Evolutionary conservation across 2,113 vertebrate species (phyloP), one percentile per base, ranked within the genome.

Genomic region (Ranitomeya imitator): DNA sequence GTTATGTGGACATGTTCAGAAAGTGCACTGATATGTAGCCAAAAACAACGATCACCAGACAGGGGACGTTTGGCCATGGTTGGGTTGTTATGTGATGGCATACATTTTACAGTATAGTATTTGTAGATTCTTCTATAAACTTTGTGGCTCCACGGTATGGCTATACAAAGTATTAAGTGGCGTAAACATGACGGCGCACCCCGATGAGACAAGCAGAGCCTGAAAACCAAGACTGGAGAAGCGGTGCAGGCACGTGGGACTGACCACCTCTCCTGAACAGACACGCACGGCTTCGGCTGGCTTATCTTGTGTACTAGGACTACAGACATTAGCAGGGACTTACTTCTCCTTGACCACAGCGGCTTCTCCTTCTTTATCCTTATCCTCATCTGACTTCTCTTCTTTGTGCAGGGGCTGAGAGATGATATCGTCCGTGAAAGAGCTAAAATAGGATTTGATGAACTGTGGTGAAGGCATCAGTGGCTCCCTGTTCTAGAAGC

Each of bases 381-480:
- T 99, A 94, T 99, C 98, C 93, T 99, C 98, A 86, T 99, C 98
- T 87, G 98, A 97, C 91, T 99, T 99, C 93, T 99, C 98, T 16
- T 97, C 98, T 92, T 98, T 99, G 90, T 97, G 98, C 92, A 97
- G 95, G 2, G 98, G 96, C 87, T 99, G 98, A n/a, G 97, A 99
- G 93, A 99, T 99, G 52, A 99, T 97, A 93, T 99, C 98, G 90
- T 99, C 98, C 0, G 98, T 99, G 94, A 99, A 99, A 37, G 98
- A 99, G 94, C 97, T 98, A 90, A 99, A 99, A 94, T 99, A 99
- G 80, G 98, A 99, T 92, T 99, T 99, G 93, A 99, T 99, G 93
- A 99, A 99, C 93, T 99, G 98, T 88, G 98, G 98, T 2, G 98
- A 99, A 63, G 98, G 98, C 98, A 99, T 99, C 93, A 99, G 94